A percentile compares a stretch with the other conserved stretches of the same genome.
phyloP scores from a whole-genome alignment of 2,888 invertebrate genomes.

The Ectemnius lituratus region DNA sequence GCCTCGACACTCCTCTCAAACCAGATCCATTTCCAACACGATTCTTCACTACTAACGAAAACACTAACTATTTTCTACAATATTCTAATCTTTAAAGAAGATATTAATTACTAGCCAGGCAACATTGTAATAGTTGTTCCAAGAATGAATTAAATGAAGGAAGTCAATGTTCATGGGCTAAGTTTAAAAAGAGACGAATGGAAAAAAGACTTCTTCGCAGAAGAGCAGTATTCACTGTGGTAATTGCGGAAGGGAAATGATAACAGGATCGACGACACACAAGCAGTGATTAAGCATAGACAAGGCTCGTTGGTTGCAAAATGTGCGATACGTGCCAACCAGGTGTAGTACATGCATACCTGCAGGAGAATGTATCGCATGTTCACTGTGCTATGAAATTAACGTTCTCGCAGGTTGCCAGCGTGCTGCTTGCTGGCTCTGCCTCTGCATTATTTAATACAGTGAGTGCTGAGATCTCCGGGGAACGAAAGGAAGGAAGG shows the following conservation, averaged over 20 bases:
- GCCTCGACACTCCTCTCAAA: conserved; percentile 56
- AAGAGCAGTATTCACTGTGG: no score
- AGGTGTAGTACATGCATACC: conserved; percentile 1
- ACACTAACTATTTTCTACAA: no score
- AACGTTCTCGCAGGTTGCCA: not conserved
- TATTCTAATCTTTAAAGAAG: no score
- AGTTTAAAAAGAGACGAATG: no score
- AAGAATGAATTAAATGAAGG: no score
- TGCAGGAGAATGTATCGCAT: conserved; percentile 8
- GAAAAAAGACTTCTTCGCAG: no score
- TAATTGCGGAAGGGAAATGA: not conserved
- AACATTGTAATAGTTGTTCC: no score
- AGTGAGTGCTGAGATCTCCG: conserved; percentile 46
- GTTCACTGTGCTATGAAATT: conserved; percentile 9
- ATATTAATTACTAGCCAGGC: no score
- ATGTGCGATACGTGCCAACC: not conserved
- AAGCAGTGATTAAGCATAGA: not conserved
- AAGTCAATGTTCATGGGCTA: no score
- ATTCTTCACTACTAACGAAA: no score
- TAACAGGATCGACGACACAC: not conserved
- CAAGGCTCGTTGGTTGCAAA: not conserved
- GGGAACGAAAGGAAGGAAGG: not conserved
- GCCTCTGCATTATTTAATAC: conserved; percentile 60
- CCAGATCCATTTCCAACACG: no score
- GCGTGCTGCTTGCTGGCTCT: not conserved